phyloP scores from a whole-genome alignment of 2,113 vertebrate genomes.

The Thunnus thynnus region DNA sequence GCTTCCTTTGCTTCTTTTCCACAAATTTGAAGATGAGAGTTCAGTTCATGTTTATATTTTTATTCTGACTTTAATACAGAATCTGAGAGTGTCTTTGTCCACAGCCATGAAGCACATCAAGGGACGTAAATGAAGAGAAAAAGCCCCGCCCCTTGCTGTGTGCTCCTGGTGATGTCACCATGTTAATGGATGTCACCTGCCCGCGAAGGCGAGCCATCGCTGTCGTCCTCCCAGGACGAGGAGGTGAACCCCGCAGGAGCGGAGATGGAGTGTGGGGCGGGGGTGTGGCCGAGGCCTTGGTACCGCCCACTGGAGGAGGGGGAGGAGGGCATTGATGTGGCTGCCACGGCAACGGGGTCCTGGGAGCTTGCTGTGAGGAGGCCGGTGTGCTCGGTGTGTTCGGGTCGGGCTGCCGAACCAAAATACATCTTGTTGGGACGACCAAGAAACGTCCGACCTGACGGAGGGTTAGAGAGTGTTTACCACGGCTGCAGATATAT shows the following conservation, averaged over 20 bases:
- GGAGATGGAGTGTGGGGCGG: constrained; percentile 89
- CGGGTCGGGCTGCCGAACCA: constrained; percentile 82
- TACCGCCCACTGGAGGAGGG: constrained; percentile 89
- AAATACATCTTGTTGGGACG: constrained; percentile 94
- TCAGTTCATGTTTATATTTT: background rate
- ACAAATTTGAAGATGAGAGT: background rate
- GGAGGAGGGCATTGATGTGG: constrained; percentile 91
- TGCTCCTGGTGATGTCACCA: background rate
- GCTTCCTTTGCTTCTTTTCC: background rate
- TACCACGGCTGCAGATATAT: background rate
- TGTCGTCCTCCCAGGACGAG: constrained; percentile 73
- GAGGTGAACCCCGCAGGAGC: constrained; percentile 80
- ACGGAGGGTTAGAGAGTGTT: background rate
- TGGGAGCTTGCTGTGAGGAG: constrained; percentile 91
- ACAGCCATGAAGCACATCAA: background rate
- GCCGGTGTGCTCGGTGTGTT: constrained; percentile 93
- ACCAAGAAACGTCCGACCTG: constrained; percentile 93
- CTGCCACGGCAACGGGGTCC: constrained; percentile 84
- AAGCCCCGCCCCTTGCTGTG: background rate
- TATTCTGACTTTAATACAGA: background rate
- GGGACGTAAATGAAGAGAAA: background rate
- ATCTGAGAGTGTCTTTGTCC: constrained; percentile 1
- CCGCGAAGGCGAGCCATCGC: constrained; percentile 23
- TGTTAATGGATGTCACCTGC: constrained; percentile 6
- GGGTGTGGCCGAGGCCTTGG: constrained; percentile 93